Percentiles rank a stretch among this genome's conserved stretches.
phyloP scores from a whole-genome alignment of 2,797 vertebrate genomes.

The Lateolabrax maculatus region DNA sequence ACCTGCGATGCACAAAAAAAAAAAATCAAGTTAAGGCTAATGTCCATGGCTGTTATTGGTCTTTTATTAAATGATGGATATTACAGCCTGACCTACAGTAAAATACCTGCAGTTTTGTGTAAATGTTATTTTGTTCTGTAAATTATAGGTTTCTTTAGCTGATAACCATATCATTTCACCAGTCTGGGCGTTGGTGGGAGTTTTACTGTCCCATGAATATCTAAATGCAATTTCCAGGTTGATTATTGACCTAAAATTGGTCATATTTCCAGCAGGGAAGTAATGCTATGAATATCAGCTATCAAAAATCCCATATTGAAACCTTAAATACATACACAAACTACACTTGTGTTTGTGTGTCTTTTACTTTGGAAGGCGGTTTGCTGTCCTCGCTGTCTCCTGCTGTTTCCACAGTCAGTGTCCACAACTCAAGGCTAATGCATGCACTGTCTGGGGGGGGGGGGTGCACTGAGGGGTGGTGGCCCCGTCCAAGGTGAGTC shows the following conservation, averaged over 20 bases:
- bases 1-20: neutral
- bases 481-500: constrained; percentile 64
- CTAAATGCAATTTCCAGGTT: neutral
- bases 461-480: constrained; percentile 48
- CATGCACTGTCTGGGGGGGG: constrained; percentile 31
- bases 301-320: neutral
- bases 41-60: neutral
- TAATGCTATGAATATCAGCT: neutral
- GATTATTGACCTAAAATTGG: neutral
- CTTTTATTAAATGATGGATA: neutral
- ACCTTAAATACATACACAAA: neutral
- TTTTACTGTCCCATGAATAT: neutral
- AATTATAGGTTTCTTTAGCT: constrained; percentile 20
- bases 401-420: constrained; percentile 33
- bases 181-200: neutral
- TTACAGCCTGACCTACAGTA: neutral
- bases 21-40: neutral
- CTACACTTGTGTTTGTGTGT: neutral
- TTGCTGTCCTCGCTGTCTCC: constrained; percentile 43
- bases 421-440: constrained; percentile 61
- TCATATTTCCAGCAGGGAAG: neutral
- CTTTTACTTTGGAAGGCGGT: constrained; percentile 20
- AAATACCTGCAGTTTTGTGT: neutral
- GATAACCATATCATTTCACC: neutral
- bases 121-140: constrained; percentile 15